Evolutionary conservation across 2,797 vertebrate species (phyloP).

Genomic region (Selene dorsalis): DNA sequence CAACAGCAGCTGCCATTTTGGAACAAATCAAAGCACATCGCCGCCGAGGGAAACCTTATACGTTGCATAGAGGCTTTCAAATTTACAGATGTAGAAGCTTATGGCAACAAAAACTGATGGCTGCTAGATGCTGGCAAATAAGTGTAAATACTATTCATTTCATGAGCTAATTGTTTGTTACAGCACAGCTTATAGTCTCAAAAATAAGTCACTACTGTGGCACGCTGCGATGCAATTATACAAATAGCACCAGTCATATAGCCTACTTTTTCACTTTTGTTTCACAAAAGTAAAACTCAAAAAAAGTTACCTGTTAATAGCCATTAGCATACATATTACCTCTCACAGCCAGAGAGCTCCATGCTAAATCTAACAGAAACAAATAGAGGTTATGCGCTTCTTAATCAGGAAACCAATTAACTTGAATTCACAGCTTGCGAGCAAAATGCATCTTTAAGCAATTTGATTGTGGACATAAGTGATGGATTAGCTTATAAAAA

Average conservation of each 20-base stretch:
- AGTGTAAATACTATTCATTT: neutral
- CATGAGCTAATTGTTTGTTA: neutral
- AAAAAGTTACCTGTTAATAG: neutral
- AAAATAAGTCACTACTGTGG: neutral
- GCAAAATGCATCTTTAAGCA: slow-evolving; percentile 39
- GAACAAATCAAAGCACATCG: slow-evolving; percentile 37
- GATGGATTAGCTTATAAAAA: slow-evolving; percentile 61
- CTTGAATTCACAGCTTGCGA: slow-evolving; percentile 1
- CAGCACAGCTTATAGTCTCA: too few species aligned
- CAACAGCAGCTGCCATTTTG: slow-evolving; percentile 57
- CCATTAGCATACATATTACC: neutral
- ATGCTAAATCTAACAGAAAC: slow-evolving; percentile 4
- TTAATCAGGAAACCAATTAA: slow-evolving; percentile 19
- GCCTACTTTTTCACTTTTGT: too few species aligned
- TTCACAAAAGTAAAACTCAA: neutral
- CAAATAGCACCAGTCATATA: neutral
- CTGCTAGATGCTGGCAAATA: too few species aligned
- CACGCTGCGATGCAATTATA: neutral
- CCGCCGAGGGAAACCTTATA: slow-evolving; percentile 16
- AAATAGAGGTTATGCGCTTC: slow-evolving; percentile 16
- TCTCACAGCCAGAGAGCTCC: neutral
- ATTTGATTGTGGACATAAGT: slow-evolving; percentile 44
- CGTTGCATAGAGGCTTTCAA: too few species aligned
- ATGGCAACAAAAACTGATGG: too few species aligned
- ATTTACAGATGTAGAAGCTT: too few species aligned